A percentile compares a stretch with the other conserved stretches of the same genome.
Evolutionary conservation across 2,888 invertebrate species (phyloP).

Genomic region (Leptinotarsa rubiginosa): DNA sequence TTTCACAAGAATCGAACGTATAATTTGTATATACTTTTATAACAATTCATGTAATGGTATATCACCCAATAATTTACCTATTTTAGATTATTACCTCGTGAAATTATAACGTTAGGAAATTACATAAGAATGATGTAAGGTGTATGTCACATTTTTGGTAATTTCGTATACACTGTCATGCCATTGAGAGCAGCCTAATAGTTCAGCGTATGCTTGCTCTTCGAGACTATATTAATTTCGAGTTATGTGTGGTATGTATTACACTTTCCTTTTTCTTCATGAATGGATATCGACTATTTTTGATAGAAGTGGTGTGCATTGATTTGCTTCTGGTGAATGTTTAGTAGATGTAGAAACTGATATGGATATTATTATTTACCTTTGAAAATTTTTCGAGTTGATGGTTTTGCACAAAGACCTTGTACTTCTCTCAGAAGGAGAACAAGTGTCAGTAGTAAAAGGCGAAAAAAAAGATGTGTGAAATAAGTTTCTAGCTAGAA

Average conservation of each 20-base stretch:
- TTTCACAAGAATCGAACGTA: neutral
- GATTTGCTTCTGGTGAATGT: too few species aligned
- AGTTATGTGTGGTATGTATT: slow-evolving; percentile 11
- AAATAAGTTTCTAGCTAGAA: too few species aligned
- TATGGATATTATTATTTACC: too few species aligned
- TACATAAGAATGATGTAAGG: slow-evolving; percentile 25
- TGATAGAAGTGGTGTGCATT: neutral
- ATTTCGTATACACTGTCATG: slow-evolving; percentile 6
- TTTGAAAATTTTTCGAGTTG: too few species aligned
- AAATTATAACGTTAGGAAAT: slow-evolving; percentile 22
- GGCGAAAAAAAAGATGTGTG: too few species aligned
- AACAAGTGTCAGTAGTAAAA: too few species aligned
- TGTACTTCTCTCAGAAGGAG: too few species aligned
- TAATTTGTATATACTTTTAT: slow-evolving; percentile 16
- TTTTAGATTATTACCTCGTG: slow-evolving; percentile 21
- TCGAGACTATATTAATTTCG: slow-evolving; percentile 3
- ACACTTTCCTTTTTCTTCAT: slow-evolving; percentile 24
- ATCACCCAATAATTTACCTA: slow-evolving; percentile 13
- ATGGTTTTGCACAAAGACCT: too few species aligned
- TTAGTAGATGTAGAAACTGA: too few species aligned
- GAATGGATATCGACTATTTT: neutral
- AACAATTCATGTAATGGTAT: slow-evolving; percentile 19
- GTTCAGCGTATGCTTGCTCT: slow-evolving; percentile 15
- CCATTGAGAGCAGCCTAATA: slow-evolving; percentile 12
- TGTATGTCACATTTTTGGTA: slow-evolving; percentile 20